These are phyloP conservation scores for Pristionchus exspectatus DNA, from an alignment of 2,888 invertebrate genomes.

Conservation along the genomic window DNA sequence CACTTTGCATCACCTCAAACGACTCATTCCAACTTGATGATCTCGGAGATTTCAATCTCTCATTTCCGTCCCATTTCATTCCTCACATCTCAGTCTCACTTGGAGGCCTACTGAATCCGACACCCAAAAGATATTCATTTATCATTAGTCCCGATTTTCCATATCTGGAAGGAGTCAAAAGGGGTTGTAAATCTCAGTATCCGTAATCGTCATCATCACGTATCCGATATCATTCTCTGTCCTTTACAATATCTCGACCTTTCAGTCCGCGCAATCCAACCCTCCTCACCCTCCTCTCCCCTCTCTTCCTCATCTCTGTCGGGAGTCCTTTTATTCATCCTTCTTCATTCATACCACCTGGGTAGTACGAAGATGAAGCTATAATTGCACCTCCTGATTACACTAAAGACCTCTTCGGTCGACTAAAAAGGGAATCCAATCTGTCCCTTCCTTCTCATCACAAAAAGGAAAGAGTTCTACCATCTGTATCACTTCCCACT, in stretches of 20 bases:
- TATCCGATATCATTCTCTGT: not conserved
- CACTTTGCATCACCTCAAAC: slow-evolving; percentile 43
- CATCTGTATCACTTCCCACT: slow-evolving; percentile 39
- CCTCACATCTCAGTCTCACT: not conserved
- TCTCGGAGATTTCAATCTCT: slow-evolving; percentile 22
- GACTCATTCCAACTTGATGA: slow-evolving; percentile 40
- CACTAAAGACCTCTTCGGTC: not conserved
- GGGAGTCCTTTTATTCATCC: not conserved
- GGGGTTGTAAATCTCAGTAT: not conserved
- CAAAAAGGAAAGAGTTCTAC: not conserved
- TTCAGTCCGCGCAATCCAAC: not conserved
- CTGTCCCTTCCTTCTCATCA: slow-evolving; percentile 5
- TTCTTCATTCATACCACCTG: slow-evolving; percentile 33
- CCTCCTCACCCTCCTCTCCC: no score
- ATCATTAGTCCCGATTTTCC: no score
- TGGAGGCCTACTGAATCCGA: not conserved
- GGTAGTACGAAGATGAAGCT: slow-evolving; percentile 34
- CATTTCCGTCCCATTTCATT: slow-evolving; percentile 30
- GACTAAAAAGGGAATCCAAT: not conserved
- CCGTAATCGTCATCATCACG: not conserved
- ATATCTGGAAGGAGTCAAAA: not conserved
- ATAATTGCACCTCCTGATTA: slow-evolving; percentile 36
- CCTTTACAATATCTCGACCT: slow-evolving; percentile 32
- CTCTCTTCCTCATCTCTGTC: not conserved
- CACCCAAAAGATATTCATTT: no score